A percentile compares a stretch with the other conserved stretches of the same genome.
These are phyloP conservation scores for Apodemia zela DNA, from an alignment of 2,888 invertebrate species.

Conservation along the genomic window DNA sequence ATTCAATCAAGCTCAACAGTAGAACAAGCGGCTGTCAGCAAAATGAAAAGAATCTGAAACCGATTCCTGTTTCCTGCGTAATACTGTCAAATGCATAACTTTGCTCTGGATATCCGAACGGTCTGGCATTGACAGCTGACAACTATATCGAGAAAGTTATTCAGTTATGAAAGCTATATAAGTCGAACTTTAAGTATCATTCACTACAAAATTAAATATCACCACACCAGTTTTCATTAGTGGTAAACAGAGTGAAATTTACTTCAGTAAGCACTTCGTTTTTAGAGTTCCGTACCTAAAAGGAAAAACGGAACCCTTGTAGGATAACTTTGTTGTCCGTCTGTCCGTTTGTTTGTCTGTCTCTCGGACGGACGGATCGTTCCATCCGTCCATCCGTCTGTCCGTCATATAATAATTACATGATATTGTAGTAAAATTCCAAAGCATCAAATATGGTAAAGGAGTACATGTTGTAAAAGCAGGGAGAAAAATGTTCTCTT, in stretches of 20 bases:
- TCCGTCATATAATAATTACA: too few species aligned
- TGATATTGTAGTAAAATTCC: too few species aligned
- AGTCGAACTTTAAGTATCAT: not conserved
- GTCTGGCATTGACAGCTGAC: constrained; percentile 6
- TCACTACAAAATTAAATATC: not conserved
- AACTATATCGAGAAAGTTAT: constrained; percentile 14
- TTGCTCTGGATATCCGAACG: constrained; percentile 14
- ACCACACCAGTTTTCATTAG: not conserved
- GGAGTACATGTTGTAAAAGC: too few species aligned
- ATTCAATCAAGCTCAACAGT: not conserved
- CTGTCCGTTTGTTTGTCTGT: too few species aligned
- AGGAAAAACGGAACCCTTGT: too few species aligned
- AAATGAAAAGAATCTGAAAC: constrained; percentile 6
- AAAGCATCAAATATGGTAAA: too few species aligned
- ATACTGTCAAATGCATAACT: constrained; percentile 16
- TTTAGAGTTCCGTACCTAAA: too few species aligned
- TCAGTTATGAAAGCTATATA: not conserved
- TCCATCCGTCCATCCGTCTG: too few species aligned
- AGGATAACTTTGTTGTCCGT: too few species aligned
- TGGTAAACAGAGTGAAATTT: not conserved
- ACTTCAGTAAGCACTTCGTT: not conserved
- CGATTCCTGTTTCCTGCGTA: constrained; percentile 13
- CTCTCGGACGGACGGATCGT: too few species aligned
- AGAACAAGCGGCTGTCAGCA: not conserved
- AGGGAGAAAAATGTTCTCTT: too few species aligned